Evolutionary conservation across 2,113 vertebrate genomes (phyloP).

Genomic region (Oceanites oceanicus): DNA sequence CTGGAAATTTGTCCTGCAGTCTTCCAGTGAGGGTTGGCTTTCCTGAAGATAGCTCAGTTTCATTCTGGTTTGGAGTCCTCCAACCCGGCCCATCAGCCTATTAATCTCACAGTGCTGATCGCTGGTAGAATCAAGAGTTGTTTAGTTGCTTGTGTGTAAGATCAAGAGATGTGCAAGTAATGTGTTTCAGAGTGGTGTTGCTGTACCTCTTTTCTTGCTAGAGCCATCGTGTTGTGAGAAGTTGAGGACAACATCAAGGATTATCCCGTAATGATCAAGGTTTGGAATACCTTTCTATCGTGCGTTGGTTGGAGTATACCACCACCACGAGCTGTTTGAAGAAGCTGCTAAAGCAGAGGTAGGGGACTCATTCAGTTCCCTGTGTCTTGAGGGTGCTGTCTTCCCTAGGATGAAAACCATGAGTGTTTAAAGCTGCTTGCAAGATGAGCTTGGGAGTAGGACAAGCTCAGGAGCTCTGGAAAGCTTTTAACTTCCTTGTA

Average conservation of each 20-base stretch:
- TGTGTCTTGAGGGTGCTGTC: not conserved
- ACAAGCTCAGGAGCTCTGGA: not conserved
- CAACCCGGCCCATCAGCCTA: fast-evolving
- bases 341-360: not conserved
- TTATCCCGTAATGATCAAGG: not conserved
- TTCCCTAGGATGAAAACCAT: not conserved
- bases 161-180: not conserved
- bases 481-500: not conserved
- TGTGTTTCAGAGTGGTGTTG: too few relatives aligned
- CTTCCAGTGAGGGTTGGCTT: not conserved
- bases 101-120: not conserved
- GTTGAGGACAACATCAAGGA: not conserved
- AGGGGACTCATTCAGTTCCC: not conserved
- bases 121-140: not conserved
- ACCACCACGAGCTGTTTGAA: not conserved
- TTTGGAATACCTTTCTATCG: not conserved
- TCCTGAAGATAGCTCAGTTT: not conserved
- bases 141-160: not conserved
- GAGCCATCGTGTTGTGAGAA: not conserved
- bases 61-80: not conserved
- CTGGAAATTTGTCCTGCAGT: not conserved
- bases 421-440: not conserved
- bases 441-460: not conserved
- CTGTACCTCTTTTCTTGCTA: not conserved
- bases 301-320: too few relatives aligned